Evolutionary conservation across 2,888 invertebrate species (phyloP).

Genomic region (Cacoxenus indagator): DNA sequence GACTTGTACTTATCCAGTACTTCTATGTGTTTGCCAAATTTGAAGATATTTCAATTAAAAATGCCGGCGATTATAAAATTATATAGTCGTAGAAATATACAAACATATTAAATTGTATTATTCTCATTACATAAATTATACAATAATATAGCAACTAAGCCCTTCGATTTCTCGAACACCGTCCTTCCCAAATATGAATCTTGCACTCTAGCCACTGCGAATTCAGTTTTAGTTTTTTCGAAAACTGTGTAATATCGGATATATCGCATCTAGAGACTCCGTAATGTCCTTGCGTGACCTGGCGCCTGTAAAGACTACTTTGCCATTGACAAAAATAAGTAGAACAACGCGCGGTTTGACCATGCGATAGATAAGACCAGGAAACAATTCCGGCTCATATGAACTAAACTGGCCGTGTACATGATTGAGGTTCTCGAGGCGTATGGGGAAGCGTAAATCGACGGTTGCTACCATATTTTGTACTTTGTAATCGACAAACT

Average conservation of each 20-base stretch:
- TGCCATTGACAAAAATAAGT: constrained; percentile 98
- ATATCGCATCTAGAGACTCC: constrained; percentile 94
- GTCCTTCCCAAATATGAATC: background rate
- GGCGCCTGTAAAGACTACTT: constrained; percentile 95
- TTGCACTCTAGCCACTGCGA: constrained; percentile 33
- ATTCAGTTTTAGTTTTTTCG: constrained; percentile 78
- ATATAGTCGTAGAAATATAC: no score
- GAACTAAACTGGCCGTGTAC: constrained; percentile 84
- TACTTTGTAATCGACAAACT: constrained; percentile 83
- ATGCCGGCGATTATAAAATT: no score
- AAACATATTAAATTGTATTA: no score
- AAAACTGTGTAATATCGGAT: constrained; percentile 94
- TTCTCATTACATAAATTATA: no score
- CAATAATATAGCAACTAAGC: no score
- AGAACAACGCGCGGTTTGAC: constrained; percentile 95
- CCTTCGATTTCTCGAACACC: no score
- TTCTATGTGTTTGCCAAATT: no score
- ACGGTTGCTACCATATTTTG: constrained; percentile 84
- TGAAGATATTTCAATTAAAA: no score
- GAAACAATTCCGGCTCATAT: constrained; percentile 98
- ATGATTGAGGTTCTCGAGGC: constrained; percentile 80
- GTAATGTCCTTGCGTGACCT: constrained; percentile 92
- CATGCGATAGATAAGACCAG: constrained; percentile 98
- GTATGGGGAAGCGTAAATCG: constrained; percentile 81
- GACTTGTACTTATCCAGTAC: no score